Conservation (phyloP, 64 coral and sea anemone species). For the Montipora efflorescens region DNA sequence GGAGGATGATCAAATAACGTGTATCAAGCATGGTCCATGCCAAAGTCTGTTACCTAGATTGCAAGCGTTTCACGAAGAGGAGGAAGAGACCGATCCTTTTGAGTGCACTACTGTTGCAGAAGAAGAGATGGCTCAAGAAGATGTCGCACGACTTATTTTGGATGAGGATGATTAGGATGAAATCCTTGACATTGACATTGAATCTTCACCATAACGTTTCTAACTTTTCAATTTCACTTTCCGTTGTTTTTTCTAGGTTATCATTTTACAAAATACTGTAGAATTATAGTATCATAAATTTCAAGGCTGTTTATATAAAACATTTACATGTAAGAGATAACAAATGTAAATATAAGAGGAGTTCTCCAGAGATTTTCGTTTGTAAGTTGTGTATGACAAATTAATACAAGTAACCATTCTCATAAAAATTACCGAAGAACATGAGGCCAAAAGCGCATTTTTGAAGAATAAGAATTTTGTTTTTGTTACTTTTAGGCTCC, state of each 20-base stretch:
- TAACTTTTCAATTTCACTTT: constrained; percentile 8
- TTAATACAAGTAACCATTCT: constrained; percentile 4
- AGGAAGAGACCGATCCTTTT: constrained; percentile 7
- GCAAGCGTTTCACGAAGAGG: neutral
- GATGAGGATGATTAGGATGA: neutral
- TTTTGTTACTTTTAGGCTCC: constrained; percentile 78
- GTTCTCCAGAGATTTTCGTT: neutral
- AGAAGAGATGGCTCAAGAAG: no score
- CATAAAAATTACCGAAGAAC: constrained; percentile 27
- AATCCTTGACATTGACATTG: neutral
- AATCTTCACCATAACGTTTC: neutral
- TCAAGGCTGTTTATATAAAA: neutral
- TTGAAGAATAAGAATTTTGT: constrained; percentile 70
- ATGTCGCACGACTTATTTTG: neutral
- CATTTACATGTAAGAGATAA: neutral
- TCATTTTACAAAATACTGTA: neutral
- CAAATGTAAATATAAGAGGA: neutral
- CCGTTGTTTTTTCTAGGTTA: neutral
- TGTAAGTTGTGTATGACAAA: neutral
- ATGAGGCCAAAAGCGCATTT: constrained; percentile 35
- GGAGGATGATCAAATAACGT: no score
- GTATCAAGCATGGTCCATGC: neutral
- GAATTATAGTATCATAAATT: neutral
- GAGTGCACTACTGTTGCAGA: no score
- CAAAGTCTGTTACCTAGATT: constrained; percentile 1